Evolutionary conservation across 2,113 vertebrate species (phyloP).

Genomic region (Cryptotis parvus): DNA sequence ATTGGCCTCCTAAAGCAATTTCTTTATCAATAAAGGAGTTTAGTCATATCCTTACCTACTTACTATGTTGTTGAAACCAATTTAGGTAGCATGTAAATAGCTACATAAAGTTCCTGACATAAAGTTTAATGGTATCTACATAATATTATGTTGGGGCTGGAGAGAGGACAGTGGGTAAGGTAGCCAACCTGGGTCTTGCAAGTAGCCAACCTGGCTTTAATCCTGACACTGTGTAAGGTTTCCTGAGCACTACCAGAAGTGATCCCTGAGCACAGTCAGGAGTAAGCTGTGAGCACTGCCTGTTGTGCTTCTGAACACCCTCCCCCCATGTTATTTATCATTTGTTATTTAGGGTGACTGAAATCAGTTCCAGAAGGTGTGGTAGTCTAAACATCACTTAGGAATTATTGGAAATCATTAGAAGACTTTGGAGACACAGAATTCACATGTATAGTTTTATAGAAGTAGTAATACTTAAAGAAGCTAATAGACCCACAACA

Average conservation of each 20-base stretch:
- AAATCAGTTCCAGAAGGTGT: not conserved
- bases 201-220: too few species aligned
- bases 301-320: too few species aligned
- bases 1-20: conserved; percentile 2
- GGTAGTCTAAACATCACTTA: not conserved
- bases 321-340: not conserved
- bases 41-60: not conserved
- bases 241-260: too few species aligned
- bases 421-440: conserved; percentile 1
- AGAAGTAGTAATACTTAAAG: conserved; percentile 15
- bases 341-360: not conserved
- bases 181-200: too few species aligned
- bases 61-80: conserved; percentile 1
- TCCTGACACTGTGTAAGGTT: too few species aligned
- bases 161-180: too few species aligned
- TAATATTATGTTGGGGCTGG: too few species aligned
- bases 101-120: conserved; percentile 12
- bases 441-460: not conserved
- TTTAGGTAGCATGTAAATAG: not conserved
- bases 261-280: too few species aligned
- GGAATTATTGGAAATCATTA: conserved; percentile 17
- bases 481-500: not conserved
- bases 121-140: not conserved
- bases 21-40: not conserved
- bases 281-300: too few species aligned